Evolutionary conservation across 2,888 invertebrate species (phyloP), one percentile per base, ranked within the genome.

Genomic region (Stegana nigrithorax): DNA sequence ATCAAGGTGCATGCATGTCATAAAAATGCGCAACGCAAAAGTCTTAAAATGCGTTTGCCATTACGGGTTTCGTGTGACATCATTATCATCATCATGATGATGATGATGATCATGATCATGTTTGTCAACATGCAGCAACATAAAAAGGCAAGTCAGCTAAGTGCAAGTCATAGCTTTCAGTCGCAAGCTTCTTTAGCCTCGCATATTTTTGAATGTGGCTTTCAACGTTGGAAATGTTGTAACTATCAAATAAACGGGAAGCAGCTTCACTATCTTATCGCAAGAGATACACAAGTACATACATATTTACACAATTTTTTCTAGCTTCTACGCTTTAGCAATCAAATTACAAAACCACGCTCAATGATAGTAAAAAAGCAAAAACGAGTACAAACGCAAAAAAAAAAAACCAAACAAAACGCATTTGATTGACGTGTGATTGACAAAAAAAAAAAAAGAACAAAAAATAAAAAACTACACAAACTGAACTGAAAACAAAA

Each of bases 301-400:
- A 73, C 69, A 74, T 76, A 75, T 75, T 75, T 75, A 75, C 76
- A 75, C 76, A 75, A 76, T 72, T 75, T 66, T 64, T 70, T 66
- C 74, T 72, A 75, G 75, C 75, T 76, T 76, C 75, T 75, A 74
- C 75, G 75, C 75, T 75, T 75, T 75, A 76, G 76, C 75, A 75
- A 75, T 75, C 76, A 75, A 76, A 75, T 74, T 76, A 75, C 76
- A 71, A 73, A 69, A 72, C 58, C 66, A 74, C 60, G 66, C n/a
- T 26, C 50, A 50, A 25, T 50, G n/a, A 50, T n/a, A n/a, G n/a
- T n/a, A 69, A 64, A 61, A 59, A 51, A 62, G 60, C 47, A 67
- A 19, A 36, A 53, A 32, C 36, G 47, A 45, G 14, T 42, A 45
- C 66, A 39, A 26, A 4, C 27, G 47, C 56, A 63, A 62, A 66